Base-by-base conservation (phyloP, 2,888 invertebrate genomes). In the Leucozona laternaria region DNA sequence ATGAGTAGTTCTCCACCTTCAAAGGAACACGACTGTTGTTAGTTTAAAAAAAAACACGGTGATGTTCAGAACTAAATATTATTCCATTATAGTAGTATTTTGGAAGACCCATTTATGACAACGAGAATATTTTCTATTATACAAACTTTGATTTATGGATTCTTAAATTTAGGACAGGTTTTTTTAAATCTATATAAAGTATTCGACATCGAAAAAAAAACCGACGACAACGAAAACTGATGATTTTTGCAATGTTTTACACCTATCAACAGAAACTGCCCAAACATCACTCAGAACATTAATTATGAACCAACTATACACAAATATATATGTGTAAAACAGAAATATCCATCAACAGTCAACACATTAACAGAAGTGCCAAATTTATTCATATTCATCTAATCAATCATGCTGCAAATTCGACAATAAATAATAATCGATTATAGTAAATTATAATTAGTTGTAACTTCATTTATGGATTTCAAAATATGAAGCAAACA, bases 361-460 rank as follows among this genome's bases (percentile, higher is more conserved):
- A 20, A 31, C 6, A 25, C 55, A 31, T 11, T 31, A 1, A 28
- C 31, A 31, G 1, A 57, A n/a, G n/a, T 31, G 15, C n/a, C 28
- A 57, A 11, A 6, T 15, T 7, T 25, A 31, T 57, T 57, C 31
- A 31, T n/a, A 55, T 55, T 57, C 31, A 57, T 57, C 28, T 57
- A 17, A 57, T 31, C 28, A 57, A 31, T 8, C 31, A 57, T 31
- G 2, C 13, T 31, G 2, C 13, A 5, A 13, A 25, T 50, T 15
- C 13, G 6, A 25, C 15, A 50, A 22, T 13, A 15, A 50, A 25
- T 50, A 50, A 25, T 11, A 45, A 45, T 45, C 8, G 17, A 45
- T 45, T 43, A n/a, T n/a, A 13, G n/a, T 43, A n/a, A 43, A n/a
- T 43, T n/a, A 43, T n/a, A 43, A 7, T n/a, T 7, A 4, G 2